Evolutionary conservation across 1,140 invertebrate genomes (phyloP), one percentile per base, ranked within the genome.

Genomic region (Leptinotarsa lineolata): DNA sequence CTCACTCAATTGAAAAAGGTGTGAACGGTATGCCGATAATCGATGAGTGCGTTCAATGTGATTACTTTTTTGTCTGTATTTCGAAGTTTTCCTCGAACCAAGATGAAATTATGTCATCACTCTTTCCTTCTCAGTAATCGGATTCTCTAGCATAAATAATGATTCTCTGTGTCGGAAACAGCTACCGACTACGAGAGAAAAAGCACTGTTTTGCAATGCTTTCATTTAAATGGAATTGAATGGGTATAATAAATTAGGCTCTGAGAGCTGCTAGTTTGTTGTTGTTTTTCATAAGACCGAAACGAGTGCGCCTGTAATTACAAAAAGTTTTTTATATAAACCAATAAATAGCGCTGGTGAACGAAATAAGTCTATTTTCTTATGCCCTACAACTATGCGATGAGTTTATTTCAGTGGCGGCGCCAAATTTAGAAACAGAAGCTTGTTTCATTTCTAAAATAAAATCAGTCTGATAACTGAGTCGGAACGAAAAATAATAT

Each of bases 241-340:
- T 54, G 15, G 48, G 48, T 54, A 54, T 54, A 15, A 54, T 54
- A 54, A 54, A 54, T 54, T 54, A 54, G 48, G 48, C 48, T 18
- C 15, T 54, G 48, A 54, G 15, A 18, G 48, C n/a, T 16, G 16
- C 16, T 54, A 54, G 48, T 54, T 54, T 54, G 48, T n/a, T 54
- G 15, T 54, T 15, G 4, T 54, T 54, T 54, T 54, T 18, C 30
- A 39, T 39, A 39, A 39, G 0, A 39, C 30, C 30, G 30, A 39
- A 39, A 54, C n/a, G 48, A 54, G 48, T 54, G 48, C 48, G n/a
- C 48, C n/a, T 54, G 48, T 54, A 54, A 54, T 54, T 54, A 54
- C 48, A 54, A 54, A 54, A 4, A 54, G 48, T 54, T 54, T 54
- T 39, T 54, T 54, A 54, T 54, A 54, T 54, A 54, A 54, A 16